Percentiles rank a stretch among this genome's conserved stretches.
Evolutionary conservation across 2,797 vertebrate species (phyloP).

Genomic region (Syndactyla subalaris): DNA sequence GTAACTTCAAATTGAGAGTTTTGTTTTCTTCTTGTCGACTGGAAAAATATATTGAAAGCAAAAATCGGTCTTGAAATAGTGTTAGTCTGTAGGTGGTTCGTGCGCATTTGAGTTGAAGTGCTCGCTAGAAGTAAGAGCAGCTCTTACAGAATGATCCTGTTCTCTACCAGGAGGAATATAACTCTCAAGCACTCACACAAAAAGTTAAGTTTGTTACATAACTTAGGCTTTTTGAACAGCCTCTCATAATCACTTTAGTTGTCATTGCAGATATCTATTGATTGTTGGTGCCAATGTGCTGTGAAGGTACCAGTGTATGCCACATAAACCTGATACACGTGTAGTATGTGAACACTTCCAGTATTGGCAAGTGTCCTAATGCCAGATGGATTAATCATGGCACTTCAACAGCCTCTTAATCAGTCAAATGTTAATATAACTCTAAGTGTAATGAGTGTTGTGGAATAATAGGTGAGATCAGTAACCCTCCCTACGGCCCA

Average conservation of each 20-base stretch:
- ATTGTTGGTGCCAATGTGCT: not conserved
- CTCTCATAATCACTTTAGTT: not conserved
- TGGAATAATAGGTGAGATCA: not conserved
- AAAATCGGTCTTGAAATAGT: constrained; percentile 4
- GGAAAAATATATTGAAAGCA: not conserved
- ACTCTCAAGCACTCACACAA: not conserved
- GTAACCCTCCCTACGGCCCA: accelerated
- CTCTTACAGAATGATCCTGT: not conserved
- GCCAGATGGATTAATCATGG: not conserved
- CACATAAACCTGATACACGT: not conserved
- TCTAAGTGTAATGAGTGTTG: not conserved
- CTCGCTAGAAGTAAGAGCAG: not conserved
- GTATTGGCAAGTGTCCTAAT: not conserved
- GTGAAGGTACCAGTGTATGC: not conserved
- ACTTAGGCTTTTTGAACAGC: not conserved
- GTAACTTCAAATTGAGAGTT: not conserved
- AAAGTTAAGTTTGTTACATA: not conserved
- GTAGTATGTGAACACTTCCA: not conserved
- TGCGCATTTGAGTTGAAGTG: not conserved
- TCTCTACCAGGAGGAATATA: not conserved
- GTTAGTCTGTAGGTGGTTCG: constrained; percentile 30
- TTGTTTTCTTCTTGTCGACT: constrained; percentile 18
- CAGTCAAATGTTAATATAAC: not conserved
- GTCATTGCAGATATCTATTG: not conserved
- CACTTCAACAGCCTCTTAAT: not conserved